phyloP scores from a whole-genome alignment of 2,797 vertebrate species.

The Avahi laniger region DNA sequence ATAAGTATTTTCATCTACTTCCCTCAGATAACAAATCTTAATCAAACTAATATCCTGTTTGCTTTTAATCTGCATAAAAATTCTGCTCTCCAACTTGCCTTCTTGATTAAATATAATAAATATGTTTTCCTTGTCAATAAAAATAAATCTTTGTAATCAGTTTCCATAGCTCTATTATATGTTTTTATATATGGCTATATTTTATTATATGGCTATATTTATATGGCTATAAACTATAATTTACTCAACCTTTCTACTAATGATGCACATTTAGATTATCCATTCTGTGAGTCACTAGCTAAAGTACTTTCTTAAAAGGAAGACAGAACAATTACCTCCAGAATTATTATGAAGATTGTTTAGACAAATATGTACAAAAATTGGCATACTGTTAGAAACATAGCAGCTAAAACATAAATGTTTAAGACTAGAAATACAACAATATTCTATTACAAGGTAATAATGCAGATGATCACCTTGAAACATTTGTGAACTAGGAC shows the following conservation, averaged over 20 bases:
- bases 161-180: not conserved
- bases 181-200: no score
- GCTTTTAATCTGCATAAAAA: not conserved
- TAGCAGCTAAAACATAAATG: not conserved
- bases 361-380: not conserved
- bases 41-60: not conserved
- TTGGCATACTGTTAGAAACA: not conserved
- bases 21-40: not conserved
- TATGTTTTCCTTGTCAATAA: not conserved
- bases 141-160: not conserved
- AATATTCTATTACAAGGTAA: not conserved
- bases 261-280: not conserved
- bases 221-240: not conserved
- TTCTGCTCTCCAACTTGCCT: not conserved
- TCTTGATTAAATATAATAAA: not conserved
- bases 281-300: not conserved
- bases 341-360: not conserved
- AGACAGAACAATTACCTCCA: not conserved
- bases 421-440: not conserved
- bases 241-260: not conserved
- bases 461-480: not conserved
- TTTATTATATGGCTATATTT: not conserved
- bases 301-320: not conserved
- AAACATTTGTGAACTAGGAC: not conserved
- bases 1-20: constrained; percentile 6